Evolutionary conservation across 2,113 vertebrate species (phyloP), one percentile per base, ranked within the genome.

Genomic region (Micronycteris hirsuta): DNA sequence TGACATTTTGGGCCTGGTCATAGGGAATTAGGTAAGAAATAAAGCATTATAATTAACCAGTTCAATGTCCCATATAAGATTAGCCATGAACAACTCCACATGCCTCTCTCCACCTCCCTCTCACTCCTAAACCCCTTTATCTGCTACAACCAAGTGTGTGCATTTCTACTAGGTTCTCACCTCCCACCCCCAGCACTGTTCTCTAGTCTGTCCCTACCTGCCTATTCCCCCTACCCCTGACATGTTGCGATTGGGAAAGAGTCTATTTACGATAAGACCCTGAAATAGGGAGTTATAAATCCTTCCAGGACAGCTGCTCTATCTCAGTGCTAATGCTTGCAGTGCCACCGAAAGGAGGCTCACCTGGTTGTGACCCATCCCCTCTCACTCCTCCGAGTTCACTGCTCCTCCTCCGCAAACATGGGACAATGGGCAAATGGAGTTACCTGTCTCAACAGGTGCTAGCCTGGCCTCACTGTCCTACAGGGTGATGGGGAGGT

Each of bases 361-460:
- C 95, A 95, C 97, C 97, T 81, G 49, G 26, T 93, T 89, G 95
- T 97, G 96, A 98, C 96, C 96, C 93, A 97, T 70, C 76, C 89
- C 93, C 70, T 93, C 68, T 73, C 12, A 71, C 74, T 82, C 31
- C 16, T 49, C 4, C 4, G 68, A 91, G 92, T 80, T 93, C 95
- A 65, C 74, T 88, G 86, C 65, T 96, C 82, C 94, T 96, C 96
- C 91, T 97, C 97, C 70, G 97, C 95, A 98, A 97, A 98, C 93
- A 98, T 0, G 3, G 83, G 91, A 97, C 97, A 98, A 97, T 95
- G 97, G 76, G 52, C 47, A n/a, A 92, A 96, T 86, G 93, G 89
- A 97, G 93, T 90, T 93, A 97, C 95, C 96, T 97, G 97, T 97
- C 97, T 96, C 89, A 95, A 93, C 96, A 97, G 97, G 96, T 97